Evolutionary conservation across 2,113 vertebrate species (phyloP).

Genomic region (Cichladusa arquata): DNA sequence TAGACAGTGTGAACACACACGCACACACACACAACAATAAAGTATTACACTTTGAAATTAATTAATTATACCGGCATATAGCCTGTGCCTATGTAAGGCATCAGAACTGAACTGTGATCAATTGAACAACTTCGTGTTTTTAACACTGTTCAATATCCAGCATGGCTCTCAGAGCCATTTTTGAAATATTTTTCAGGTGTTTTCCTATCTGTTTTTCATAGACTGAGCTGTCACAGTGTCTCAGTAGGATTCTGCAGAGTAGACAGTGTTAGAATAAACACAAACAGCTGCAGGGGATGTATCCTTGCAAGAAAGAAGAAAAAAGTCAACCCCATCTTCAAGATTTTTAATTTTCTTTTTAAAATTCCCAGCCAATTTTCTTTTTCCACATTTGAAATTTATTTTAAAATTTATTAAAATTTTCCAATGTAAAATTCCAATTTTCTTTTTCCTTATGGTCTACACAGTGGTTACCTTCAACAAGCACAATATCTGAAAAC

Average conservation of each 20-base stretch:
- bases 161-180: background rate
- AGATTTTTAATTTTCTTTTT: background rate
- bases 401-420: too few species aligned
- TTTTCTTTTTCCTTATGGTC: background rate
- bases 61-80: background rate
- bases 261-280: background rate
- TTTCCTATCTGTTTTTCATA: background rate
- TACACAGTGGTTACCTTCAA: background rate
- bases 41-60: background rate
- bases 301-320: background rate
- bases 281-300: background rate
- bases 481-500: background rate
- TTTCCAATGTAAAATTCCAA: too few species aligned
- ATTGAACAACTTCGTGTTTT: background rate
- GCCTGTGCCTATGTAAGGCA: background rate
- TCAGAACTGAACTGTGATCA: background rate
- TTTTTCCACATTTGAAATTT: too few species aligned
- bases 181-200: background rate
- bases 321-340: accelerated
- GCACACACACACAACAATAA: background rate
- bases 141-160: background rate
- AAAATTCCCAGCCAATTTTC: background rate
- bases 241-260: background rate
- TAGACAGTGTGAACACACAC: background rate
- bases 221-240: background rate